Conservation (phyloP, 2,113 vertebrate species). For the Grantiella picta region DNA sequence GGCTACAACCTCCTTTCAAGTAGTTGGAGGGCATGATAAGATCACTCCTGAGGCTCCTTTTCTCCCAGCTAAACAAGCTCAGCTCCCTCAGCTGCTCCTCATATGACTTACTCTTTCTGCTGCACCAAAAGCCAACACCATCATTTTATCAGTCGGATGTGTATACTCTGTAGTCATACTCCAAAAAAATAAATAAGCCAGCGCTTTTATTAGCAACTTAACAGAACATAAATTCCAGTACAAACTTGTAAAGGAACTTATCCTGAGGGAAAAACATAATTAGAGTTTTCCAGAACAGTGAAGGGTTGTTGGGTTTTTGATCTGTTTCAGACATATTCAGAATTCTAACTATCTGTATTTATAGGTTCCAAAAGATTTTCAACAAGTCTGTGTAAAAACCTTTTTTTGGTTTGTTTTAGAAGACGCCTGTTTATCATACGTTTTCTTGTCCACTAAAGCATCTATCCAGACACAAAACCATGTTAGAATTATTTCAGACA, state of each 20-base stretch:
- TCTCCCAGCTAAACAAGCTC: neutral
- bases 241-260: conserved; percentile 41
- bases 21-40: neutral
- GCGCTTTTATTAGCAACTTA: neutral
- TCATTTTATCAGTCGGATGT: neutral
- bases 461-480: conserved; percentile 22
- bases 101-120: neutral
- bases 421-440: conserved; percentile 17
- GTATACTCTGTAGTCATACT: neutral
- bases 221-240: conserved; percentile 37
- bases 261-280: conserved; percentile 22
- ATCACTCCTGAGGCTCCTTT: neutral
- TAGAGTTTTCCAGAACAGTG: conserved; percentile 39
- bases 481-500: conserved; percentile 40
- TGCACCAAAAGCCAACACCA: neutral
- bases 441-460: conserved; percentile 39
- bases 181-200: neutral
- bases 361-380: conserved; percentile 38
- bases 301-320: neutral
- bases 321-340: conserved; percentile 4
- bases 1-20: neutral
- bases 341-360: conserved; percentile 25
- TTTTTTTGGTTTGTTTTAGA: neutral
- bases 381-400: neutral
- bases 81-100: neutral